Evolutionary conservation across 2,888 invertebrate species (phyloP), one percentile per base, ranked within the genome.

Genomic region (Coenonympha arcania): DNA sequence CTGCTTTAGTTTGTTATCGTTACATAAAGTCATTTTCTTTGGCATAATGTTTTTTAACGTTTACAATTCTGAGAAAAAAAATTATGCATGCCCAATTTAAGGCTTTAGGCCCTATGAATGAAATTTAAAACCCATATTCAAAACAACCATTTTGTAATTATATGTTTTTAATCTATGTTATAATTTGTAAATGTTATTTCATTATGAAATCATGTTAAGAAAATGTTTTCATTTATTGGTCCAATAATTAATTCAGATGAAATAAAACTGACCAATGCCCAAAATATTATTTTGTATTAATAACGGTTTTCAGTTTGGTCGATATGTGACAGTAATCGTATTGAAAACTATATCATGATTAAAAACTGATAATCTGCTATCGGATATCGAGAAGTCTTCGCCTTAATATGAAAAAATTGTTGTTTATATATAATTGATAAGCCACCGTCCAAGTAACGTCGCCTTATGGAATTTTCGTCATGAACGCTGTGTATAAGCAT

Each of bases 331-430:
- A n/a, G n/a, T n/a, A n/a, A n/a, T n/a, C n/a, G n/a, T n/a, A 36
- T 36, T n/a, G 20, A 19, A 19, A 11, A 4, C 19, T n/a, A 39
- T 2, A 19, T 4, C 9, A 40, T 9, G 6, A 40, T 15, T 16
- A 15, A 9, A 39, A 16, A 15, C 39, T 5, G 2, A 13, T 45
- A n/a, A 37, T 19, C 20, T 5, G 16, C 11, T 39, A 4, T 24
- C 8, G 16, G 18, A 24, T 24, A 22, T 28, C 40, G 43, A 43
- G 54, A 59, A 60, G 60, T 44, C 45, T 50, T 56, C 67, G 68
- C 61, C 62, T 62, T 60, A 60, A 62, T 64, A 56, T 47, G 58
- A 58, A 49, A 55, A 45, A 56, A 60, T 64, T 64, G 62, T 65
- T 65, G 63, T 62, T 57, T 60, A 57, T 24, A 39, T 59, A 57